phyloP scores from a whole-genome alignment of 2,888 invertebrate genomes.

The Aspidiotus destructor region DNA sequence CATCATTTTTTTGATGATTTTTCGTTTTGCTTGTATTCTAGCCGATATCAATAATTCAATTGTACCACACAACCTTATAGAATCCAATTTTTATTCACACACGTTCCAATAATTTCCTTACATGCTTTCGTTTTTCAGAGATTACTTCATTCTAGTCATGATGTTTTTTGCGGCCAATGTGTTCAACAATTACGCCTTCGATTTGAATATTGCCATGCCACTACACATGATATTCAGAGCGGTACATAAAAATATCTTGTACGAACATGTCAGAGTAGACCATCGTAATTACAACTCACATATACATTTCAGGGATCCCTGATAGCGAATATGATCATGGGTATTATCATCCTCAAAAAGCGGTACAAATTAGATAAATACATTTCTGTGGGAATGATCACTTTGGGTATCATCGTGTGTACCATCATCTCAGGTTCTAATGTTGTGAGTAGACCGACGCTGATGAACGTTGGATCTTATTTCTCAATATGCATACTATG shows the following conservation, averaged over 20 bases:
- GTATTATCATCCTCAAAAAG: constrained; percentile 77
- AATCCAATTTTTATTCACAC: no score
- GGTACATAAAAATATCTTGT: constrained; percentile 46
- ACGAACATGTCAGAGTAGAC: neutral
- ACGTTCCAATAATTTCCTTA: no score
- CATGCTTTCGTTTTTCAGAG: constrained; percentile 43
- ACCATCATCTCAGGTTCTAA: constrained; percentile 76
- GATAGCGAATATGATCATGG: constrained; percentile 93
- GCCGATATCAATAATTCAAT: no score
- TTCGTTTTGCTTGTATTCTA: no score
- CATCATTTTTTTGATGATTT: no score
- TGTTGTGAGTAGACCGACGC: constrained; percentile 41
- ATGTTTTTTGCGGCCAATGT: constrained; percentile 89
- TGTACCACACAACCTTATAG: no score
- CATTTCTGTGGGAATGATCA: constrained; percentile 83
- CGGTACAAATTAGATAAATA: constrained; percentile 75
- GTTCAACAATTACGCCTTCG: constrained; percentile 88
- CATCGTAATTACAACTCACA: constrained; percentile 5
- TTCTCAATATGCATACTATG: constrained; percentile 3
- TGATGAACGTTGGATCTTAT: neutral
- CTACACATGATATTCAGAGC: constrained; percentile 97
- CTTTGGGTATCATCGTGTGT: constrained; percentile 81
- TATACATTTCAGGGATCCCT: constrained; percentile 66
- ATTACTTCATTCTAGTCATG: constrained; percentile 70
- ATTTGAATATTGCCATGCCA: constrained; percentile 95